Percentiles rank a stretch among this genome's conserved stretches.
Evolutionary conservation across 2,888 invertebrate genomes (phyloP).

Genomic region (Ennomos erosarius): DNA sequence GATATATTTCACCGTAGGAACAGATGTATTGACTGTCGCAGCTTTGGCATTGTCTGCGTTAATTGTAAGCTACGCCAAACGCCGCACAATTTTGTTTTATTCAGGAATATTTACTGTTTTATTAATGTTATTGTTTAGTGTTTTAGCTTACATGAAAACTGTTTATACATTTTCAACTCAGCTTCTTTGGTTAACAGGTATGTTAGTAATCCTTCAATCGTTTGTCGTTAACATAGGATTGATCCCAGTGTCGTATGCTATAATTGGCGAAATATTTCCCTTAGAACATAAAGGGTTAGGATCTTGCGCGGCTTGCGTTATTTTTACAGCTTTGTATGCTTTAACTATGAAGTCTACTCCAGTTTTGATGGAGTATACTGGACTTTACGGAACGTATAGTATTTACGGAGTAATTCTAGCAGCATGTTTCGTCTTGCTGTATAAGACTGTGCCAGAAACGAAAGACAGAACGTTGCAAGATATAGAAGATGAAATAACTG

Average conservation of each 20-base stretch:
- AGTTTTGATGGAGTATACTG: conserved; percentile 47
- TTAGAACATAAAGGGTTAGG: conserved; percentile 54
- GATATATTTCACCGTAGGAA: conserved; percentile 50
- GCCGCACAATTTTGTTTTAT: conserved; percentile 50
- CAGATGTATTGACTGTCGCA: conserved; percentile 47
- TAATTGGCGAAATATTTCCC: conserved; percentile 57
- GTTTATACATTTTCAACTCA: conserved; percentile 23
- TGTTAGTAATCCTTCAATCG: conserved; percentile 46
- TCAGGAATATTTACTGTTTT: conserved; percentile 43
- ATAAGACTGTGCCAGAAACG: conserved; percentile 55
- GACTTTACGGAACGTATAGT: conserved; percentile 49
- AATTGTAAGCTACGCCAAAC: conserved; percentile 45
- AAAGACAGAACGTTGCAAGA: conserved; percentile 56
- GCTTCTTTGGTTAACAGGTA: conserved; percentile 47
- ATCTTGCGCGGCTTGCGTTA: conserved; percentile 46
- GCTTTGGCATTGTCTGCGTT: conserved; percentile 46
- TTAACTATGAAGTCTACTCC: conserved; percentile 53
- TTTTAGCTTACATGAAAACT: conserved; percentile 44
- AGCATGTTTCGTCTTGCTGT: conserved; percentile 45
- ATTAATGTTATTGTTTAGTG: conserved; percentile 48
- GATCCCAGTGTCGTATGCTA: conserved; percentile 47
- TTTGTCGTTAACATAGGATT: conserved; percentile 49
- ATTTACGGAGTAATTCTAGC: conserved; percentile 46
- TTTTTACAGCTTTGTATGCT: conserved; percentile 49
- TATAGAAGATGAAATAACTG: conserved; percentile 54